Percentiles rank a stretch among this genome's conserved stretches.
Evolutionary conservation across 2,113 vertebrate species (phyloP).

Genomic region (Apteryx owenii): DNA sequence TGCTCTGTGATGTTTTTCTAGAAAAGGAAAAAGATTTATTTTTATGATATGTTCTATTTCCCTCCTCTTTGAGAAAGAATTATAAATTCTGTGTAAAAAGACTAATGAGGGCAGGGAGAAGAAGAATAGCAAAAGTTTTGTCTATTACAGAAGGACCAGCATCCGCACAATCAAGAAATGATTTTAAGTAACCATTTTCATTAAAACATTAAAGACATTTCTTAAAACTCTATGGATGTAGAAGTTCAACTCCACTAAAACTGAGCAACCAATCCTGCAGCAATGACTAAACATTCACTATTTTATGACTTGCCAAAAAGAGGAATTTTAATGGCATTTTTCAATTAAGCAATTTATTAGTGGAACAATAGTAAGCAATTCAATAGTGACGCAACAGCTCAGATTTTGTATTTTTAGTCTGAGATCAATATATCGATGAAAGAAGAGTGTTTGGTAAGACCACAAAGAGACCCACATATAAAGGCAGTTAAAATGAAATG

Average conservation of each 20-base stretch:
- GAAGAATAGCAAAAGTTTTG: background rate
- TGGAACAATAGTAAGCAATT: background rate
- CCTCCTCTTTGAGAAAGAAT: constrained; percentile 12
- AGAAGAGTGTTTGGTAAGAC: background rate
- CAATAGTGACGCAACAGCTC: no score
- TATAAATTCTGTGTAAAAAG: background rate
- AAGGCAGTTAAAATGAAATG: no score
- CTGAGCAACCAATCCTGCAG: background rate
- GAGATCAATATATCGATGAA: background rate
- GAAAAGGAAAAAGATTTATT: constrained; percentile 54
- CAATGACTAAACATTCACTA: background rate
- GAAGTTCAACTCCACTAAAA: background rate
- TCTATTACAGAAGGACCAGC: background rate
- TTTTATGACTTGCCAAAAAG: background rate
- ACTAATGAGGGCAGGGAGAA: background rate
- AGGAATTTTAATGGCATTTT: background rate
- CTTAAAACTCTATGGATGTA: background rate
- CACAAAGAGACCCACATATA: background rate
- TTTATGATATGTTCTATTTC: constrained; percentile 7
- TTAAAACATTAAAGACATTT: background rate
- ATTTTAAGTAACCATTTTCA: background rate
- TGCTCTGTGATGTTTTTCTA: constrained; percentile 94
- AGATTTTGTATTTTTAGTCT: background rate
- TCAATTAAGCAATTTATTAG: background rate
- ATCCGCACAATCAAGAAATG: background rate